phyloP scores from a whole-genome alignment of 2,888 invertebrate species.

The Troides helena region DNA sequence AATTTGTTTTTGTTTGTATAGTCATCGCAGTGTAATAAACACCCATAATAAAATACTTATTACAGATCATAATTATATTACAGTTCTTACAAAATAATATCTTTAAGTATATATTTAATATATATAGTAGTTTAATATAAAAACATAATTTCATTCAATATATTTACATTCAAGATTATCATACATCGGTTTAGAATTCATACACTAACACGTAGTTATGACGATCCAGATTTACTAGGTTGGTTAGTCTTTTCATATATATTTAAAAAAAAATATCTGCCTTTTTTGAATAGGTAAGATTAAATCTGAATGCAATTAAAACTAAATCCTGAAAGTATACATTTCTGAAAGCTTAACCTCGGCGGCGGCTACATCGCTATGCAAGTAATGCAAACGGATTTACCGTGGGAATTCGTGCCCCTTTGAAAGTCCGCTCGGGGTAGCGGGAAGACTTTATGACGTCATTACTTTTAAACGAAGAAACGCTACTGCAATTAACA shows the following conservation, averaged over 20 bases:
- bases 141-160: no score
- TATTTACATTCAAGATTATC: no score
- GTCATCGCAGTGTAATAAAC: no score
- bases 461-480: slow-evolving; percentile 1
- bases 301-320: not conserved
- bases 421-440: slow-evolving; percentile 3
- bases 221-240: no score
- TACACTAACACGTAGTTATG: no score
- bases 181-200: no score
- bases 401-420: not conserved
- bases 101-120: no score
- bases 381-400: slow-evolving; percentile 3
- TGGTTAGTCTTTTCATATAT: not conserved
- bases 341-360: not conserved
- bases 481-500: slow-evolving; percentile 3
- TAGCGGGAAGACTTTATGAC: not conserved
- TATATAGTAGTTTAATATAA: no score
- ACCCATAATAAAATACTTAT: no score
- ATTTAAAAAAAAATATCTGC: not conserved
- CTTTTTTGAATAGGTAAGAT: not conserved
- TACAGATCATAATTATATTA: no score
- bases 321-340: not conserved
- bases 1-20: no score
- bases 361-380: not conserved
- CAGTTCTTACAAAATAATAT: no score